Base-by-base conservation (phyloP, 2,888 invertebrate genomes). In the Gastracanthus pulcherrimus region DNA sequence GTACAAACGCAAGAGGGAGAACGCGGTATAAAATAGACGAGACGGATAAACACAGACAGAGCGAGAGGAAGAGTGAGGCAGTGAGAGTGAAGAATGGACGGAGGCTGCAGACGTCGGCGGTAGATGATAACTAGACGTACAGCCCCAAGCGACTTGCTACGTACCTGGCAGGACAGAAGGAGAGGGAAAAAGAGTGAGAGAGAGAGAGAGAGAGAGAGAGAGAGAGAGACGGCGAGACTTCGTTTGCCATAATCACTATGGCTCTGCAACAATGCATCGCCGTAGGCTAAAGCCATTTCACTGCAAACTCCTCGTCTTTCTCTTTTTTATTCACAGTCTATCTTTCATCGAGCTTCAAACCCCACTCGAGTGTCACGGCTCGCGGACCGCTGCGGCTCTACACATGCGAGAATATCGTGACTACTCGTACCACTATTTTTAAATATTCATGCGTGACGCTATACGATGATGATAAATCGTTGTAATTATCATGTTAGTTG, bases 121-220 rank as follows among this genome's bases (percentile, higher is more conserved):
- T n/a, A n/a, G 38, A 66, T 66, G 41, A 66, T 66, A 41, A 66
- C 66, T 66, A 66, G 41, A 66, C 41, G 66, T 38, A 16, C 38
- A 26, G 64, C 64, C 64, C n/a, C 23, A 13, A 66, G 64, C 64
- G 64, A 41, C 62, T 48, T 7, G 9, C 5, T 11, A 26, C 5
- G 26, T 26, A 26, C 38, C 64, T 66, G 64, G n/a, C 1, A 3
- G 38, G 38, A 6, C 23, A 38, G 38, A 36, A 19, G n/a, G n/a
- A n/a, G n/a, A n/a, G n/a, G n/a, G n/a, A n/a, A n/a, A n/a, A n/a
- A n/a, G n/a, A n/a, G n/a, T n/a, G 26, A 38, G 38, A 9, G 0
- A 64, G 64, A 64, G 36, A 64, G 19, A 55, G 23, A 55, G 51
- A 19, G 23, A 19, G 66, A 2, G n/a, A n/a, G 26, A 38, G 38